A percentile compares a stretch with the other conserved stretches of the same genome.
Conservation (phyloP, 2,888 invertebrate species). For the Tinea pellionella region DNA sequence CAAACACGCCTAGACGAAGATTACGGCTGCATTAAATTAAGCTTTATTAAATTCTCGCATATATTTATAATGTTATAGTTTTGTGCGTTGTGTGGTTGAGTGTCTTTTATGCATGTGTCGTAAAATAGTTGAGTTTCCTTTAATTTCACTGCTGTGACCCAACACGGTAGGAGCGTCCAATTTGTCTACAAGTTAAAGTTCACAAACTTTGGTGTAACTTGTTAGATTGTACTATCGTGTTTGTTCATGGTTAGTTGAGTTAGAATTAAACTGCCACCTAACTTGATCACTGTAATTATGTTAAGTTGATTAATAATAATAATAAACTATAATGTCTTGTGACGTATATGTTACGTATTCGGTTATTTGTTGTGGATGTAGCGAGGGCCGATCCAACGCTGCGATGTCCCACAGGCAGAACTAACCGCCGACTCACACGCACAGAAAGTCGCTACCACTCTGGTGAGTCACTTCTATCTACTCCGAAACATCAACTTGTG, state of each 20-base stretch:
- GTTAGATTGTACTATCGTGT: not conserved
- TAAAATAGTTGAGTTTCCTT: not conserved
- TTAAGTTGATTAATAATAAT: not conserved
- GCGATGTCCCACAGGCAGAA: slow-evolving; percentile 65
- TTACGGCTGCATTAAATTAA: no score
- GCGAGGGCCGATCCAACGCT: slow-evolving; percentile 49
- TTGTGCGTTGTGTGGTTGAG: not conserved
- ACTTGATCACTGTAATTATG: not conserved
- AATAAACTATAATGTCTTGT: not conserved
- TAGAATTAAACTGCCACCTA: not conserved
- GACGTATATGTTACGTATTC: slow-evolving; percentile 20
- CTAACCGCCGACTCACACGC: slow-evolving; percentile 89
- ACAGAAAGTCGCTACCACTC: slow-evolving; percentile 97
- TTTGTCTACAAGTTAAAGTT: not conserved
- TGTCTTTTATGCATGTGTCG: not conserved
- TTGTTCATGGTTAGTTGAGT: not conserved
- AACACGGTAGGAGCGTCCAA: not conserved
- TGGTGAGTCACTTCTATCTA: slow-evolving; percentile 74
- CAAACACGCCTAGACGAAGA: no score
- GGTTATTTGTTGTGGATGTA: slow-evolving; percentile 60
- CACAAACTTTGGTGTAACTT: not conserved
- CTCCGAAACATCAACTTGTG: slow-evolving; percentile 19
- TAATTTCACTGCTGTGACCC: not conserved
- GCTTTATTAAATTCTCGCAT: no score
- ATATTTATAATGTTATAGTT: not conserved